Percentiles rank a stretch among this genome's conserved stretches.
Evolutionary conservation across 2,797 vertebrate species (phyloP).

Genomic region (Lophotriccus pileatus): DNA sequence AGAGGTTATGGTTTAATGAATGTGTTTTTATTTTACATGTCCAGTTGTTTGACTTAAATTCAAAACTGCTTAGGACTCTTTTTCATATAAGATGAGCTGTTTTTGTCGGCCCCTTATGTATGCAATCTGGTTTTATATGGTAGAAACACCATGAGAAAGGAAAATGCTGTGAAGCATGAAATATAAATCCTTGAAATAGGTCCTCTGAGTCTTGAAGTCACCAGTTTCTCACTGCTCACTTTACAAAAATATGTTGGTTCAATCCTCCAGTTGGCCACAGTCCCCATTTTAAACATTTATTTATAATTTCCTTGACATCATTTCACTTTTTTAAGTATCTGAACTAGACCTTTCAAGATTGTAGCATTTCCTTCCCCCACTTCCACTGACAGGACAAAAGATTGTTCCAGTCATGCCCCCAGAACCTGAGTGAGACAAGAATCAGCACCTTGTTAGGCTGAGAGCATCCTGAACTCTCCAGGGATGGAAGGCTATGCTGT

Average conservation of each 20-base stretch:
- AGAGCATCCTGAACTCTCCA: background rate
- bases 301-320: background rate
- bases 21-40: background rate
- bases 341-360: background rate
- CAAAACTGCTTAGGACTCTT: background rate
- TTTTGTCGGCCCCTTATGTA: background rate
- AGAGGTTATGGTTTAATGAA: background rate
- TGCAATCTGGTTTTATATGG: background rate
- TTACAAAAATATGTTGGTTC: background rate
- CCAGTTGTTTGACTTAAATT: background rate
- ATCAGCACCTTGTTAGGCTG: background rate
- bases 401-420: background rate
- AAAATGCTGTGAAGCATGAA: background rate
- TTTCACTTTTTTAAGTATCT: background rate
- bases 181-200: conserved; percentile 14
- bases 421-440: background rate
- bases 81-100: fast-evolving
- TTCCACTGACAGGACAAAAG: background rate
- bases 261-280: background rate
- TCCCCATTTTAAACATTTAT: background rate
- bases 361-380: background rate
- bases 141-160: background rate
- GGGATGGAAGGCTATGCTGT: background rate
- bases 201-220: background rate
- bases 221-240: background rate